Percentiles rank a stretch among this genome's conserved stretches.
Evolutionary conservation across 2,113 vertebrate species (phyloP).

Genomic region (Microcebus ravelobensis): DNA sequence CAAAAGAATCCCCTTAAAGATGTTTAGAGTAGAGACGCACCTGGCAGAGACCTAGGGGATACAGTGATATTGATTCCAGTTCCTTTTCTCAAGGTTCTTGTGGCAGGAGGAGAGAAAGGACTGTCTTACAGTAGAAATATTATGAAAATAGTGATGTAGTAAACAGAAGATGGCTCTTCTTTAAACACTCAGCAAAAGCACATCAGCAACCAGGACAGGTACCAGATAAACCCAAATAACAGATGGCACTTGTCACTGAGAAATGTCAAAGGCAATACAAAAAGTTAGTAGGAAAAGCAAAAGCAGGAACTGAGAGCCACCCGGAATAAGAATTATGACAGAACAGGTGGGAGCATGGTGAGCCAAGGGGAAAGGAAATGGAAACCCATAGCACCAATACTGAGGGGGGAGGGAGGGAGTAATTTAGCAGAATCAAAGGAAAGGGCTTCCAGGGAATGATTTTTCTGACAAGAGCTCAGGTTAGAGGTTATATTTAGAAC

Average conservation of each 20-base stretch:
- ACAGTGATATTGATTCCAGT: fast-evolving
- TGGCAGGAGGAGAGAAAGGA: neutral
- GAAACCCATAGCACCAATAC: fast-evolving
- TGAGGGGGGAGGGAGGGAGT: fast-evolving
- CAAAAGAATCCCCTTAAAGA: neutral
- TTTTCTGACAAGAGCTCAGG: neutral
- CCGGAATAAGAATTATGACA: neutral
- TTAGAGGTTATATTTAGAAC: neutral
- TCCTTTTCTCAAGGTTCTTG: neutral
- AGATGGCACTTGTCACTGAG: neutral
- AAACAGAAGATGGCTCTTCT: neutral
- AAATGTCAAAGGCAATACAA: neutral
- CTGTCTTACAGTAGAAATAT: neutral
- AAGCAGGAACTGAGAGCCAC: neutral
- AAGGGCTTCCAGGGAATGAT: neutral
- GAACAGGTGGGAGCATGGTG: fast-evolving
- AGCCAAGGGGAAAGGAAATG: neutral
- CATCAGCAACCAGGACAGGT: neutral
- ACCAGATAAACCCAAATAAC: neutral
- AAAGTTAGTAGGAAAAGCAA: neutral
- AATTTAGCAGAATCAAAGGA: neutral
- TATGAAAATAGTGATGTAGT: neutral
- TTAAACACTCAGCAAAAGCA: neutral
- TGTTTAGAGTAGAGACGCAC: fast-evolving
- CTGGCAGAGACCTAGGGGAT: too few species aligned